Percentiles rank a stretch among this genome's conserved stretches.
These are phyloP conservation scores for Microctonus aethiopoides DNA, from an alignment of 2,888 invertebrate genomes.

Conservation along the genomic window DNA sequence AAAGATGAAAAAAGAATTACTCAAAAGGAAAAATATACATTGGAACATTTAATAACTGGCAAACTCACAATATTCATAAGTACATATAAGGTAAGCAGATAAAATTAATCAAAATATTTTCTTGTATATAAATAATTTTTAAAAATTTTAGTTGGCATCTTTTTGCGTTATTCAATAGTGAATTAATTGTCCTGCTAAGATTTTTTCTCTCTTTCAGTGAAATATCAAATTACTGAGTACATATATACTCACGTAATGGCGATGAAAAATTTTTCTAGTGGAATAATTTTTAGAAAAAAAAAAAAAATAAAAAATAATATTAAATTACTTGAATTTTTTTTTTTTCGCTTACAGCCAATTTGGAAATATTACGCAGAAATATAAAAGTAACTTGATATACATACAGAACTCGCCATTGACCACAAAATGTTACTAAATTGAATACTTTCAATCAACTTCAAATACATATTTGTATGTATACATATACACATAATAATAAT, in stretches of 20 bases:
- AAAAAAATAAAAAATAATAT: background rate
- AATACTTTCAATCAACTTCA: slow-evolving; percentile 1
- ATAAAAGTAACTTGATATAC: slow-evolving; percentile 1
- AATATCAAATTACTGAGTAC: background rate
- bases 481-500: background rate
- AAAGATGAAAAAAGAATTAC: too few relatives aligned
- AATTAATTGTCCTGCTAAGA: background rate
- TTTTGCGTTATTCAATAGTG: background rate
- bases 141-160: background rate
- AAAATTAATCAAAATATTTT: too few relatives aligned
- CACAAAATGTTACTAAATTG: slow-evolving; percentile 3
- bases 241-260: too few relatives aligned
- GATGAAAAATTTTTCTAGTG: background rate
- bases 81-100: too few relatives aligned
- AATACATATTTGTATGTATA: background rate
- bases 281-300: background rate
- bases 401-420: background rate
- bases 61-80: too few relatives aligned
- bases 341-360: slow-evolving; percentile 4
- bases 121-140: too few relatives aligned
- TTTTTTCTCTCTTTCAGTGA: background rate
- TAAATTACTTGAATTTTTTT: background rate
- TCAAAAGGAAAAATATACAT: too few relatives aligned
- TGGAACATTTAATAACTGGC: too few relatives aligned
- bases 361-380: slow-evolving; percentile 5